A percentile compares a stretch with the other conserved stretches of the same genome.
These are phyloP conservation scores for Coelopa frigida DNA, from an alignment of 1,140 invertebrate genomes.

Conservation along the genomic window DNA sequence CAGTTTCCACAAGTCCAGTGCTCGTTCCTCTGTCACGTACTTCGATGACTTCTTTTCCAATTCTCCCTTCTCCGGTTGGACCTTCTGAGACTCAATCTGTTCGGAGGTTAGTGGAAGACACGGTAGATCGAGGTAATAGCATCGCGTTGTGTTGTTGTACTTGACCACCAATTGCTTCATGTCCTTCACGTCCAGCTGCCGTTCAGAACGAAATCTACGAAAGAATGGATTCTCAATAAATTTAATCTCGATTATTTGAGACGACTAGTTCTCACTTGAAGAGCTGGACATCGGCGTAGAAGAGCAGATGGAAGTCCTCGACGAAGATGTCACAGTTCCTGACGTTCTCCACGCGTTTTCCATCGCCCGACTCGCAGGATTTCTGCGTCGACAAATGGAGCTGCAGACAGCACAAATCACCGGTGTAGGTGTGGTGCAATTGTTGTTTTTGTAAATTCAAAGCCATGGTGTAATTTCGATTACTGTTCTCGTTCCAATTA, in stretches of 20 bases:
- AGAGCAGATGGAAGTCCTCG: constrained; percentile 35
- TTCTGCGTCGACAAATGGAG: neutral
- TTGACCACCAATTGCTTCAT: constrained; percentile 31
- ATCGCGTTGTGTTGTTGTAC: constrained; percentile 23
- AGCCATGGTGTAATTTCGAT: no score
- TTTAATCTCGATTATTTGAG: constrained; percentile 3
- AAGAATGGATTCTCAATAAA: constrained; percentile 5
- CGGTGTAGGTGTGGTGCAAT: constrained; percentile 2
- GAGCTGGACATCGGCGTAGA: constrained; percentile 35
- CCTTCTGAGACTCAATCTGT: neutral
- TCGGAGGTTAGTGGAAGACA: constrained; percentile 23
- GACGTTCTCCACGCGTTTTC: constrained; percentile 29
- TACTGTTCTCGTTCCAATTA: no score
- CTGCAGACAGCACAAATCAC: neutral
- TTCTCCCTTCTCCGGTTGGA: constrained; percentile 19
- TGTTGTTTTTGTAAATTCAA: no score
- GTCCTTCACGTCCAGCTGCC: constrained; percentile 33
- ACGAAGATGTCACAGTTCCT: constrained; percentile 39
- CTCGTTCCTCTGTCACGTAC: constrained; percentile 19
- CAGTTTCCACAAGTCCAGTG: constrained; percentile 32
- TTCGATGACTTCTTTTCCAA: constrained; percentile 23
- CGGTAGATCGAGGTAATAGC: constrained; percentile 26
- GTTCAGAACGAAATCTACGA: constrained; percentile 31
- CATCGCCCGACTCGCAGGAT: neutral
- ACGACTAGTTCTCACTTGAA: constrained; percentile 27